Evolutionary conservation across 2,797 vertebrate genomes (phyloP).

Genomic region (Rachycentron canadum): DNA sequence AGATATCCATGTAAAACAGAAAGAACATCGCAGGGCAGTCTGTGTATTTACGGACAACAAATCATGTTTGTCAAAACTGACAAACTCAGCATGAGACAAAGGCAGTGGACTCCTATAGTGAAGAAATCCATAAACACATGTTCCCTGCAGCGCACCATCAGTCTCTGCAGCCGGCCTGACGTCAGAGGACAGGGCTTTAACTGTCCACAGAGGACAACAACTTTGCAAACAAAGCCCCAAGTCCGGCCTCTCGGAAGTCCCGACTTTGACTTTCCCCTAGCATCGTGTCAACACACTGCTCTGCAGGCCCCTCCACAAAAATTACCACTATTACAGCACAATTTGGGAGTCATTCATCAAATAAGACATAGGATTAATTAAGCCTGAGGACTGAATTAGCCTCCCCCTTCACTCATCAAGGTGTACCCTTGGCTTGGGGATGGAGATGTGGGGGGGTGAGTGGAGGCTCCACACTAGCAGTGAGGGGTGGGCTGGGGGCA

Average conservation of each 20-base stretch:
- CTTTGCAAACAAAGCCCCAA: conserved; percentile 84
- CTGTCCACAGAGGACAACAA: conserved; percentile 75
- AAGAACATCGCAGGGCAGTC: conserved; percentile 51
- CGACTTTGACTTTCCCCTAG: conserved; percentile 85
- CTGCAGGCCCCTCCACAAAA: conserved; percentile 51
- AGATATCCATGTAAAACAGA: conserved; percentile 67
- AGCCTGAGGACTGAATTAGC: conserved; percentile 88
- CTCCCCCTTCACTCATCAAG: conserved; percentile 87
- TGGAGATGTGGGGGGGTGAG: conserved; percentile 60
- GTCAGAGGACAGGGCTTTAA: conserved; percentile 68
- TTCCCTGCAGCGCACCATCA: conserved; percentile 72
- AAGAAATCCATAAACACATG: conserved; percentile 63
- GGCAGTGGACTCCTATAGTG: conserved; percentile 54
- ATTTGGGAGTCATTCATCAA: conserved; percentile 89
- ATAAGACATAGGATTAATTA: conserved; percentile 91
- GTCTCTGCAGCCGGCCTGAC: conserved; percentile 61
- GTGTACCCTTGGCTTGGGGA: conserved; percentile 85
- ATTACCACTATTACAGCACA: conserved; percentile 83
- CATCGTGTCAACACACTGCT: conserved; percentile 76
- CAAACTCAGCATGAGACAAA: conserved; percentile 76
- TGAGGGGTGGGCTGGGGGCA: conserved; percentile 25
- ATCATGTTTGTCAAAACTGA: conserved; percentile 84
- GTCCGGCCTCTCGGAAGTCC: conserved; percentile 70
- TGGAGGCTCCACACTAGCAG: conserved; percentile 52
- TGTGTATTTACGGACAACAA: conserved; percentile 80